Percentiles rank a stretch among this genome's conserved stretches.
These are phyloP conservation scores for Pipra filicauda DNA, from an alignment of 2,113 vertebrate species.

Conservation along the genomic window DNA sequence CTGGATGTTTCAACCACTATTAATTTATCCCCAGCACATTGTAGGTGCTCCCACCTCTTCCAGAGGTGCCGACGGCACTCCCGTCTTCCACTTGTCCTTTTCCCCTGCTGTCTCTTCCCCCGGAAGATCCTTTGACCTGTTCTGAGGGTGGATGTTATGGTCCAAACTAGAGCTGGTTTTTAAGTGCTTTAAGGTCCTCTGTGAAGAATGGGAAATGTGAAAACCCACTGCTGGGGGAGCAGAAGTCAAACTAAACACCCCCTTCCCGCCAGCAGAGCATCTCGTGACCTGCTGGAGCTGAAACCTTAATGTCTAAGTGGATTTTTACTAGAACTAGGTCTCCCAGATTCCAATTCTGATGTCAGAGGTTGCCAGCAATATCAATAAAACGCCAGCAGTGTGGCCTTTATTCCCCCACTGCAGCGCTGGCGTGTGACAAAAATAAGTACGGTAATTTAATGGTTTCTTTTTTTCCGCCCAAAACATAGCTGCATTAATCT, in stretches of 20 bases:
- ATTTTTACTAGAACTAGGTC: constrained; percentile 64
- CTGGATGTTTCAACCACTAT: not conserved
- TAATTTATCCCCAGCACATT: fast-evolving
- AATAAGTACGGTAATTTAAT: constrained; percentile 72
- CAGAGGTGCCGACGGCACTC: not conserved
- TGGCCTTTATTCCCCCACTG: constrained; percentile 45
- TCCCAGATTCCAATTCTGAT: constrained; percentile 47
- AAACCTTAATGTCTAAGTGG: constrained; percentile 52
- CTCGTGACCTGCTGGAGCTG: not conserved
- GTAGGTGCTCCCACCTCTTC: not conserved
- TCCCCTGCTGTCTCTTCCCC: fast-evolving
- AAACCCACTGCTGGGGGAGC: not conserved
- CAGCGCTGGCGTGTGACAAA: constrained; percentile 66
- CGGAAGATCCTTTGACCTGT: not conserved
- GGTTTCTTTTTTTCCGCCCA: constrained; percentile 50
- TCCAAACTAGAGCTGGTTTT: not conserved
- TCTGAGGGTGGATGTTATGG: not conserved
- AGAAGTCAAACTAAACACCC: not conserved
- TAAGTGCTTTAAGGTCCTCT: not conserved
- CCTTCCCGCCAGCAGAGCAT: not conserved
- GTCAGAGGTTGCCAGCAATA: constrained; percentile 64
- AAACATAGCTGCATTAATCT: constrained; percentile 74
- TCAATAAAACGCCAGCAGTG: constrained; percentile 54
- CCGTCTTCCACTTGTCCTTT: not conserved
- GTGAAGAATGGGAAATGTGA: not conserved